Conservation (phyloP, 2,113 vertebrate genomes). For the Phoxinus phoxinus region DNA sequence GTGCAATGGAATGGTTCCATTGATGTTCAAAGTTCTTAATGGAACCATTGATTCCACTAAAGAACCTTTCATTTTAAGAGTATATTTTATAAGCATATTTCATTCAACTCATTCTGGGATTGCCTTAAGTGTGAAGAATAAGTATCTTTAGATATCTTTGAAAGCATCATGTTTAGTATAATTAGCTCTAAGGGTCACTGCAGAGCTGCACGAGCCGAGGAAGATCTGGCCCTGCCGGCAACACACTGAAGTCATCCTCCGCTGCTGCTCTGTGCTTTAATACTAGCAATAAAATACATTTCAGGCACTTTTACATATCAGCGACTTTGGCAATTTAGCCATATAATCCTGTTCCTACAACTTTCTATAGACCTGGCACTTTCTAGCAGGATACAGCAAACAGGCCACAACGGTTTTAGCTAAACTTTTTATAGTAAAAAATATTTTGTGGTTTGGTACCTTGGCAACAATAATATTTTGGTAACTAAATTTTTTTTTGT, state of each 20-base stretch:
- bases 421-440: neutral
- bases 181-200: neutral
- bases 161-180: neutral
- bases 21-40: too few species aligned
- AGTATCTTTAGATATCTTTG: neutral
- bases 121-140: neutral
- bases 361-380: neutral
- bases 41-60: too few species aligned
- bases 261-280: neutral
- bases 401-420: neutral
- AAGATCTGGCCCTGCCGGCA: neutral
- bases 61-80: too few species aligned
- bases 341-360: neutral
- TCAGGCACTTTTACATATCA: neutral
- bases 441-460: too few species aligned
- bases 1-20: too few species aligned
- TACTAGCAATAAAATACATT: constrained; percentile 18
- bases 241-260: neutral
- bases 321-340: neutral
- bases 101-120: too few species aligned
- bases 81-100: too few species aligned
- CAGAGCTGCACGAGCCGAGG: neutral
- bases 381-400: neutral
- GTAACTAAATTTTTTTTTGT: neutral
- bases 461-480: neutral